These are phyloP conservation scores for Heliocidaris tuberculata DNA, from an alignment of 35 echinoderm and acorn worm species.

Conservation along the genomic window DNA sequence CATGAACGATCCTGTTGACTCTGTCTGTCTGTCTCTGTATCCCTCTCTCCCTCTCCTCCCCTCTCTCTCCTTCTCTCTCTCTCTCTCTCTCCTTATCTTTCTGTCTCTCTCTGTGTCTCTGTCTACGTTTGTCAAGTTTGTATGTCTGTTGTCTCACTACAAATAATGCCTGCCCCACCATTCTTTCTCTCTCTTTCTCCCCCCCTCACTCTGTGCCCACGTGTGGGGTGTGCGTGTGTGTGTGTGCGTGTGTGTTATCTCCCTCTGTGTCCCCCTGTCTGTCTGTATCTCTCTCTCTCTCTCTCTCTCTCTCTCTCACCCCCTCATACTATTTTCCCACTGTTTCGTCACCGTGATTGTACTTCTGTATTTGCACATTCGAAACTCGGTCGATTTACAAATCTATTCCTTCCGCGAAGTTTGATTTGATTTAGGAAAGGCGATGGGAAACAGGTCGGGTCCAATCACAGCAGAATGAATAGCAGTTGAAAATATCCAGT, in stretches of 20 bases:
- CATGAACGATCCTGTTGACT: too few relatives aligned
- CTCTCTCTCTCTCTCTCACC: background rate
- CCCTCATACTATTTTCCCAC: background rate
- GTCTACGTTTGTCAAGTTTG: too few relatives aligned
- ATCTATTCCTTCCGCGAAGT: background rate
- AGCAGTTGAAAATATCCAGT: background rate
- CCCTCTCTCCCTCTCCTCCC: too few relatives aligned
- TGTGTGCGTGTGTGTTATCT: too few relatives aligned
- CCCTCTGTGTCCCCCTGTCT: background rate
- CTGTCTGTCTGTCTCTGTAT: too few relatives aligned
- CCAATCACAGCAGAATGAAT: background rate
- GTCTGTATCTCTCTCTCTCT: background rate
- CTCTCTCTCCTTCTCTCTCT: background rate
- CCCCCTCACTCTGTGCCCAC: background rate
- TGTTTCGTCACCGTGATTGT: background rate
- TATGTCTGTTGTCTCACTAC: too few relatives aligned
- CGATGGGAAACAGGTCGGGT: background rate
- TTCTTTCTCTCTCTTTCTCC: background rate
- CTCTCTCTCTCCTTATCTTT: background rate
- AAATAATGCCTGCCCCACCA: too few relatives aligned
- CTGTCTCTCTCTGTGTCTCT: background rate
- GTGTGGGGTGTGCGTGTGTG: too few relatives aligned
- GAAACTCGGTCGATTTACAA: slow-evolving; percentile 16
- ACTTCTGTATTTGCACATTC: background rate
- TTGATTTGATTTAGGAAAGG: background rate